A percentile compares a stretch with the other conserved stretches of the same genome.
Evolutionary conservation across 2,113 vertebrate genomes (phyloP).

Genomic region (Aleadryas rufinucha): DNA sequence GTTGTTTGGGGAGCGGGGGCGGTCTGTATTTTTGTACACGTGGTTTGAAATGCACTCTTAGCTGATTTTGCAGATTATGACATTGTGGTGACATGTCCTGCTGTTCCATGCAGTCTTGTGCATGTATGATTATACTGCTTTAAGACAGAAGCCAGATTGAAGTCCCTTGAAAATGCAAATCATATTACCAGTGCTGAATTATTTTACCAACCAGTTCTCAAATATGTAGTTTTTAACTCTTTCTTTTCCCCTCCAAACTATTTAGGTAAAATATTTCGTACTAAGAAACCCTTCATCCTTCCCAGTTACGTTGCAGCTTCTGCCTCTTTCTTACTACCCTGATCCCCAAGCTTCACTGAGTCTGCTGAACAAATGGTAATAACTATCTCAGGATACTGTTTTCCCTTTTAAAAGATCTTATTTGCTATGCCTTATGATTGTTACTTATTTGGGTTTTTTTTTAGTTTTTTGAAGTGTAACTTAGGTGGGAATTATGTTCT

Average conservation of each 20-base stretch:
- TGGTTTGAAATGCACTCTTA: background rate
- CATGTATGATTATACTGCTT: background rate
- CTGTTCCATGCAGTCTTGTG: background rate
- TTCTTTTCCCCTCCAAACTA: slow-evolving; percentile 3
- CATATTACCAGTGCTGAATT: background rate
- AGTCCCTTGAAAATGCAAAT: slow-evolving; percentile 4
- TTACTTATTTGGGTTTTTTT: background rate
- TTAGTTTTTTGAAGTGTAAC: background rate
- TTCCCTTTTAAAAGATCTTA: background rate
- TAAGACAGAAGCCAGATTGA: background rate
- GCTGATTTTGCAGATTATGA: background rate
- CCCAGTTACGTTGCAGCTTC: slow-evolving; percentile 88
- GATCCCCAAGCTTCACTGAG: slow-evolving; percentile 82
- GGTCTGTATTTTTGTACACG: background rate
- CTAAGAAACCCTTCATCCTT: slow-evolving; percentile 90
- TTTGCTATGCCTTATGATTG: background rate
- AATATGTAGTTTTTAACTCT: background rate
- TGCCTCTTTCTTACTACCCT: slow-evolving; percentile 86
- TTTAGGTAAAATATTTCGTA: slow-evolving; percentile 85
- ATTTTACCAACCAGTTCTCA: background rate
- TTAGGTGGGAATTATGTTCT: background rate
- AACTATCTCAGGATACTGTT: background rate
- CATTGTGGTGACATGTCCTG: background rate
- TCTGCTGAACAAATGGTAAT: slow-evolving; percentile 91
- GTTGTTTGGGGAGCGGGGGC: background rate